Evolutionary conservation across 2,113 vertebrate species (phyloP).

Genomic region (Lasiurus borealis): DNA sequence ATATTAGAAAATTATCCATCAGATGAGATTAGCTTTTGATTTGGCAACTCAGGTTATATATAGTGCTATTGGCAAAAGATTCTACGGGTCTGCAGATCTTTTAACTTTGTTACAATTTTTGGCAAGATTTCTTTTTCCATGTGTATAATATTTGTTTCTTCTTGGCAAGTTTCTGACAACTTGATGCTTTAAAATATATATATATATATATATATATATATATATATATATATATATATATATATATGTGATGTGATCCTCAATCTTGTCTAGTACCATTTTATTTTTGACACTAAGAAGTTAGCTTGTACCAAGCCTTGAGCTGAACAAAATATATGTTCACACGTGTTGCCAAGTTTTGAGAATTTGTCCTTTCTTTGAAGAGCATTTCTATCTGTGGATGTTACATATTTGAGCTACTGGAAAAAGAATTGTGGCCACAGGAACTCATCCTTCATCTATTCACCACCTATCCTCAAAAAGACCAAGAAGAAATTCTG

Average conservation of each 20-base stretch:
- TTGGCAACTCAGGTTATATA: constrained; percentile 55
- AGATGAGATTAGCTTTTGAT: constrained; percentile 31
- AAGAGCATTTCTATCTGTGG: constrained; percentile 54
- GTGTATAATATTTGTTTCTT: constrained; percentile 69
- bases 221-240: neutral
- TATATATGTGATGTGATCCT: constrained; percentile 54
- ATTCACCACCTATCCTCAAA: neutral
- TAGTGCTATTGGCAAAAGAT: constrained; percentile 56
- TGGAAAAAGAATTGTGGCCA: neutral
- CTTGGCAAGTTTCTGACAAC: constrained; percentile 75
- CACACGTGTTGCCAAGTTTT: neutral
- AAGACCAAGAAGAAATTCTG: neutral
- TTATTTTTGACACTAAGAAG: constrained; percentile 66
- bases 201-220: constrained; percentile 37
- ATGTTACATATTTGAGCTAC: neutral
- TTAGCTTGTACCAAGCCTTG: constrained; percentile 48
- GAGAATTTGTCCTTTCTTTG: constrained; percentile 4
- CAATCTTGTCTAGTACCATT: constrained; percentile 51
- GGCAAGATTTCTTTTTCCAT: constrained; percentile 63
- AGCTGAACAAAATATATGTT: constrained; percentile 60
- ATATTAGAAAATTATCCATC: constrained; percentile 53
- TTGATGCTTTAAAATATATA: constrained; percentile 67
- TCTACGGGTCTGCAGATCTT: constrained; percentile 57
- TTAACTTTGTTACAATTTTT: constrained; percentile 70
- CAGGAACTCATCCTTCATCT: neutral